A percentile compares a stretch with the other conserved stretches of the same genome.
These are phyloP conservation scores for Campoplex nolae DNA, from an alignment of 2,888 invertebrate species.

Conservation along the genomic window DNA sequence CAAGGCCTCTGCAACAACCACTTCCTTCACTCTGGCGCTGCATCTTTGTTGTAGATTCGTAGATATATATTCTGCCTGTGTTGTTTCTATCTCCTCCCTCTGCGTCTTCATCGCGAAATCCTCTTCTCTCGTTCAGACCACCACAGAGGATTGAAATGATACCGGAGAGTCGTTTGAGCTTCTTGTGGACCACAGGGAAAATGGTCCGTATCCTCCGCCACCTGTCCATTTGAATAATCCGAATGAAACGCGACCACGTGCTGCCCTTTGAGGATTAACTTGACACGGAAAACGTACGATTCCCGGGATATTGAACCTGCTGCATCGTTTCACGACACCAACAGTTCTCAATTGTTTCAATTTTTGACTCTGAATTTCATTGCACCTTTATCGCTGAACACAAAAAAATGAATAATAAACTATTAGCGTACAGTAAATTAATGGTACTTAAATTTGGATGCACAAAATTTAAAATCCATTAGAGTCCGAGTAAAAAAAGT, in stretches of 20 bases:
- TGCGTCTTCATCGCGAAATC: background rate
- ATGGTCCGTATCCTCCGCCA: constrained; percentile 34
- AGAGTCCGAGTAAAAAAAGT: background rate
- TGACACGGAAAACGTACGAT: constrained; percentile 12
- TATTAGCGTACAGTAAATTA: background rate
- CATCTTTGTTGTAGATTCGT: constrained; percentile 47
- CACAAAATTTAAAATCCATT: background rate
- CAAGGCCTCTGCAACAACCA: constrained; percentile 18
- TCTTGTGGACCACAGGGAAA: constrained; percentile 48
- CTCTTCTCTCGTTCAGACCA: constrained; percentile 29
- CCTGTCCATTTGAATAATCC: constrained; percentile 72
- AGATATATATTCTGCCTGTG: constrained; percentile 15
- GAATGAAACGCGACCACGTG: constrained; percentile 49
- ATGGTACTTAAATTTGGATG: background rate
- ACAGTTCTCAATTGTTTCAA: background rate
- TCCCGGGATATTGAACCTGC: background rate
- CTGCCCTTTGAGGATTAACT: constrained; percentile 44
- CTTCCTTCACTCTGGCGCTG: constrained; percentile 25
- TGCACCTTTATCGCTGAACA: background rate
- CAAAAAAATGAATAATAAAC: background rate
- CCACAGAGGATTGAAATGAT: constrained; percentile 35
- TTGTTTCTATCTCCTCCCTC: background rate
- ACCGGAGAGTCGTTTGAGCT: background rate
- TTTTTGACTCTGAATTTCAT: background rate
- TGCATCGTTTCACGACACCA: background rate